Percentiles rank a stretch among this genome's conserved stretches.
Evolutionary conservation across 1,140 invertebrate genomes (phyloP).

Genomic region (Euwallacea fornicatus): DNA sequence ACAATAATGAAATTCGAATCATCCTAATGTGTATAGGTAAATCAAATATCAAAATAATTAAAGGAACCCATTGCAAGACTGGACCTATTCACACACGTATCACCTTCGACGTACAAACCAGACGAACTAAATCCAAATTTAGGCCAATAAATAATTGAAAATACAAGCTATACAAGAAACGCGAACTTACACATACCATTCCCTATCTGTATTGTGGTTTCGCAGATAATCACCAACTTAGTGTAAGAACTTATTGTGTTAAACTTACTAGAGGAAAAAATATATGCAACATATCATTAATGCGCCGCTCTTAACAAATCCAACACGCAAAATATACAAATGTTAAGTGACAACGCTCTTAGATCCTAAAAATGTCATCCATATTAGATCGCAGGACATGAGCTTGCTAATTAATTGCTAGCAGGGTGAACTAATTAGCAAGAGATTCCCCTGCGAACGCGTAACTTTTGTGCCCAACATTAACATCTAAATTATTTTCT

Average conservation of each 20-base stretch:
- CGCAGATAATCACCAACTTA: too few relatives aligned
- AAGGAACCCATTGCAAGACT: too few relatives aligned
- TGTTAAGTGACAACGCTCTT: background rate
- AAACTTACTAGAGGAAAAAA: too few relatives aligned
- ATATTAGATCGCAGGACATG: background rate
- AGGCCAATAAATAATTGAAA: conserved; percentile 13
- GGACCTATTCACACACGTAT: too few relatives aligned
- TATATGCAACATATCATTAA: background rate
- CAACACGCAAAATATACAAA: background rate
- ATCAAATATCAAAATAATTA: too few relatives aligned
- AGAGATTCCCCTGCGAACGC: background rate
- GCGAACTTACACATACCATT: background rate
- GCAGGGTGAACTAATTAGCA: background rate
- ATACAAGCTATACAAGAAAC: conserved; percentile 7
- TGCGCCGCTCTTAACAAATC: background rate
- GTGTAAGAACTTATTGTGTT: too few relatives aligned
- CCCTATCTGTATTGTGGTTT: background rate
- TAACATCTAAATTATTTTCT: conserved; percentile 22
- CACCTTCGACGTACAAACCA: too few relatives aligned
- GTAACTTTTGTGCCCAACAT: conserved; percentile 2
- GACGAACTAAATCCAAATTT: background rate
- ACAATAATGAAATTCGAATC: too few relatives aligned
- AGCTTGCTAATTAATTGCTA: too few relatives aligned
- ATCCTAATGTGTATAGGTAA: too few relatives aligned
- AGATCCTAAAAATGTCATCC: background rate